Evolutionary conservation across 2,888 invertebrate species (phyloP), one percentile per base, ranked within the genome.

Genomic region (Orthonychiurus folsomi): DNA sequence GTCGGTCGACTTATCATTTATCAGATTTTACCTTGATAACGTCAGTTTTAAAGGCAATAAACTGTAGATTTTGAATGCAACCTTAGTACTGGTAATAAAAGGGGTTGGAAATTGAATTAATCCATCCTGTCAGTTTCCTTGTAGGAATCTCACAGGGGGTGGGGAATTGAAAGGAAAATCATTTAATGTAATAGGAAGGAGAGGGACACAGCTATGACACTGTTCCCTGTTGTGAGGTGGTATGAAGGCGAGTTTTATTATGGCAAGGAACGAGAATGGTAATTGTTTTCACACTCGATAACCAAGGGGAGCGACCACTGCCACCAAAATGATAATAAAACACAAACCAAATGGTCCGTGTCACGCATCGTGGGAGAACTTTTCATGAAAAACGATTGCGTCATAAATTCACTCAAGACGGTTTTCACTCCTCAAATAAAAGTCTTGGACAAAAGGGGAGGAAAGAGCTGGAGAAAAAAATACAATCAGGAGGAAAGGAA

Each of bases 241-340:
- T 37, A 37, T 5, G 15, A 15, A 5, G 37, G 37, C 15, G 15
- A 15, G 15, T 37, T 37, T 37, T 37, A 37, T 37, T 24, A 25
- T 55, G 55, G 25, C 21, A 55, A 25, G 25, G 25, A 55, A 55
- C 55, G 25, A 55, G 55, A 59, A 60, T 59, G 63, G 63, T 63
- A 63, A 63, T 63, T 63, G 63, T 63, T 63, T 63, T 63, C 59
- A 59, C 60, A 63, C 63, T 63, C 63, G 63, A 63, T 63, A 63
- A 63, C n/a, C n/a, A n/a, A n/a, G n/a, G n/a, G 37, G 37, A 37
- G 59, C 55, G 59, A 63, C 60, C 27, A 56, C 48, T 28, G 60
- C 59, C 55, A 60, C 48, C 55, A 56, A 63, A 63, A 63, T 63
- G 63, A 63, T 63, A 63, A 63, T 63, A 63, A 63, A 63, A 63